A percentile compares a stretch with the other conserved stretches of the same genome.
Evolutionary conservation across 2,797 vertebrate genomes (phyloP).

Genomic region (Silurus aristotelis): DNA sequence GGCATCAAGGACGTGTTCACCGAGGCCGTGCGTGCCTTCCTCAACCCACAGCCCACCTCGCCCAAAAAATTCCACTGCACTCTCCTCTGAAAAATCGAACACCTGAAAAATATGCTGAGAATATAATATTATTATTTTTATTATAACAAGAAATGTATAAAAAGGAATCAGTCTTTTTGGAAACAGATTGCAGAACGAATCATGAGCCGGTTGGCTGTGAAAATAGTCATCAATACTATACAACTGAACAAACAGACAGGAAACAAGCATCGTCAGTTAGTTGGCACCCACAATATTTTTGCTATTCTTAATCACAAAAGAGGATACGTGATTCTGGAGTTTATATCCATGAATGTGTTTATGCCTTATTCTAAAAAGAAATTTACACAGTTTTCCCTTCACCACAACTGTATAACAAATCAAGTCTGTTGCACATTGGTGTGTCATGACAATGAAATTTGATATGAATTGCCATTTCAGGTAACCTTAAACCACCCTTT

Average conservation of each 20-base stretch:
- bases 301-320: not conserved
- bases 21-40: conserved; percentile 82
- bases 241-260: not conserved
- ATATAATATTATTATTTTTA: conserved; percentile 25
- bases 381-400: conserved; percentile 19
- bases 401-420: not conserved
- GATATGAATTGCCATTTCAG: not conserved
- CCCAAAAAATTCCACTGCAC: conserved; percentile 76
- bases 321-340: not conserved
- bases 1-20: conserved; percentile 86
- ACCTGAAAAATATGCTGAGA: conserved; percentile 16
- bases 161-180: conserved; percentile 34
- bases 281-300: not conserved
- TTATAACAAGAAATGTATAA: conserved; percentile 28
- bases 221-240: conserved; percentile 5
- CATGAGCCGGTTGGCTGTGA: conserved; percentile 13
- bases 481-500: not conserved
- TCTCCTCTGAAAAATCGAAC: conserved; percentile 77
- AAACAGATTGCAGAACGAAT: conserved; percentile 10
- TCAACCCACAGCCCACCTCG: conserved; percentile 76
- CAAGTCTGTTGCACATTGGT: not conserved
- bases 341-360: conserved; percentile 28
- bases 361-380: conserved; percentile 11
- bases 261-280: not conserved
- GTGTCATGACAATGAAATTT: not conserved